A percentile compares a stretch with the other conserved stretches of the same genome.
phyloP scores from a whole-genome alignment of 2,797 vertebrate genomes.

The Melanotaenia nigrans region DNA sequence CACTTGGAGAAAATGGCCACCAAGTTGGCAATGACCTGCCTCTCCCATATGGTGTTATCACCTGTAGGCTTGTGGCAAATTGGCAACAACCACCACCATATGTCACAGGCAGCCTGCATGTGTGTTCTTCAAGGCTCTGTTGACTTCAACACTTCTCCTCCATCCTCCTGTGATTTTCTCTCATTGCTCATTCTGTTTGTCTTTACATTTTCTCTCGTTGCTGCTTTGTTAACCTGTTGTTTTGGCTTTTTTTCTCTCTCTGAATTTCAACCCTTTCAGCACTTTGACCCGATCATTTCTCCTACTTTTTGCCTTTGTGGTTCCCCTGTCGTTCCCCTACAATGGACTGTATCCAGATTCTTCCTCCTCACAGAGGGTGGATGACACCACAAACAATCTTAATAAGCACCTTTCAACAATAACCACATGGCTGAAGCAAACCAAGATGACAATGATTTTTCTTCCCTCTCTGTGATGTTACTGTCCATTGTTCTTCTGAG shows the following conservation, averaged over 20 bases:
- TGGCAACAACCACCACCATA: conserved; percentile 79
- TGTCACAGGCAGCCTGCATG: conserved; percentile 66
- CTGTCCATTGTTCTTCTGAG: conserved; percentile 46
- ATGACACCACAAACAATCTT: conserved; percentile 68
- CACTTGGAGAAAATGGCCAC: conserved; percentile 54
- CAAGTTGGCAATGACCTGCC: conserved; percentile 67
- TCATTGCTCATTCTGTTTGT: conserved; percentile 37
- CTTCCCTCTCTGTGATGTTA: conserved; percentile 43
- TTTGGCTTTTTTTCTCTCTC: background rate
- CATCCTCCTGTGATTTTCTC: conserved; percentile 28
- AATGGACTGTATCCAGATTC: conserved; percentile 28
- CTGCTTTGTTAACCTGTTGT: conserved; percentile 36
- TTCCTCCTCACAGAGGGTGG: conserved; percentile 37
- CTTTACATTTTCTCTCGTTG: conserved; percentile 16
- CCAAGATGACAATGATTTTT: conserved; percentile 68
- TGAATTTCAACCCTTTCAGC: conserved; percentile 28
- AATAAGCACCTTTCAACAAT: conserved; percentile 79
- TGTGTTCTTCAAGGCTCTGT: conserved; percentile 55
- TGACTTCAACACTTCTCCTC: conserved; percentile 32
- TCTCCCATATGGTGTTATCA: conserved; percentile 82
- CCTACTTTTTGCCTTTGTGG: conserved; percentile 11
- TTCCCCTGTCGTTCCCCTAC: conserved; percentile 25
- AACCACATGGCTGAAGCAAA: conserved; percentile 61
- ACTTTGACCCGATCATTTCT: conserved; percentile 32
- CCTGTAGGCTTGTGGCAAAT: conserved; percentile 79